Conservation (phyloP, 2,888 invertebrate genomes). For the Tinea semifulvella region DNA sequence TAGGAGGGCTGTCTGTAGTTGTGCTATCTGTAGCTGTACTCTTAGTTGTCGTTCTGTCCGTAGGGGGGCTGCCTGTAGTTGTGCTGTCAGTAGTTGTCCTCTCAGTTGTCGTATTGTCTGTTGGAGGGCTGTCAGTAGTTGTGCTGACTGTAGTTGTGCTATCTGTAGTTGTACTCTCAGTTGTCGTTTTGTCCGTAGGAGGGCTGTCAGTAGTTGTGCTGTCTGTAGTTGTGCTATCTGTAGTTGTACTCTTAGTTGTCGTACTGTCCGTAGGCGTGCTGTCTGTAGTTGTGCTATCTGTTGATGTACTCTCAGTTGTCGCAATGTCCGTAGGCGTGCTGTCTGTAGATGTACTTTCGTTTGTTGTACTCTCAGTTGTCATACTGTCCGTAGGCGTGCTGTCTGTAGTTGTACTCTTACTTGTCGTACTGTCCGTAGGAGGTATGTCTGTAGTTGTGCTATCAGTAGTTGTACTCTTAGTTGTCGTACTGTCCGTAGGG, state of each 20-base stretch:
- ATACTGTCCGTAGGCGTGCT: background rate
- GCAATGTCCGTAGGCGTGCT: too few species aligned
- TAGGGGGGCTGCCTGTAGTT: background rate
- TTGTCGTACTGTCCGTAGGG: background rate
- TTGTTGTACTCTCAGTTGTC: background rate
- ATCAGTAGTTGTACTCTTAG: background rate
- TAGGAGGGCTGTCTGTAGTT: background rate
- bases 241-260: background rate
- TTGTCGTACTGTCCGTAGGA: background rate
- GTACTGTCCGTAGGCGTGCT: background rate
- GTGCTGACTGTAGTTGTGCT: background rate
- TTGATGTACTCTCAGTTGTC: background rate
- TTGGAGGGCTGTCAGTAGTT: background rate
- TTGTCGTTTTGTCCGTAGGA: background rate
- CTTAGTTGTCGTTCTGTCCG: slow-evolving; percentile 1
- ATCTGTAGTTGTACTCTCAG: background rate
- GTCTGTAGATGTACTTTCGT: background rate
- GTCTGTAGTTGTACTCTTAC: background rate
- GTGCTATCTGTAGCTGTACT: background rate
- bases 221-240: slow-evolving; percentile 1
- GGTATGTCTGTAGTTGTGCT: background rate
- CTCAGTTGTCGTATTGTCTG: background rate
- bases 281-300: background rate
- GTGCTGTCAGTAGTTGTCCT: background rate
- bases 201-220: background rate